phyloP scores from a whole-genome alignment of 2,888 invertebrate species.

The Hydrotaea diabolus region DNA sequence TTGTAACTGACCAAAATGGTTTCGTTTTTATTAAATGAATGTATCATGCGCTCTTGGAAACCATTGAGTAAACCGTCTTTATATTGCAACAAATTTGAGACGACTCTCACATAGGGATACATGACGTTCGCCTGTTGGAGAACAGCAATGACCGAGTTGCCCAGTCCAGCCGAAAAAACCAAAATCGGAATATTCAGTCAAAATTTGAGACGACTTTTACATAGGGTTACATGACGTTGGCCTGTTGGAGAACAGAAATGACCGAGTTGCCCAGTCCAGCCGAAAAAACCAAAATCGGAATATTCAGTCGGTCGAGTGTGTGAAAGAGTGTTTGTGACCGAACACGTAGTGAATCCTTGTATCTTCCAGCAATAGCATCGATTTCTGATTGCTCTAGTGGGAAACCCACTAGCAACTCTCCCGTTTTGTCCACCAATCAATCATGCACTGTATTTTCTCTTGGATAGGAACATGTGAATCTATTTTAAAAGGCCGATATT shows the following conservation, averaged over 20 bases:
- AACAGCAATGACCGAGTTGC: slow-evolving; percentile 91
- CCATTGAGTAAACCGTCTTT: slow-evolving; percentile 86
- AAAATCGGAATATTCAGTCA: slow-evolving; percentile 93
- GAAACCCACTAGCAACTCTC: slow-evolving; percentile 84
- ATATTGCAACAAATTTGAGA: slow-evolving; percentile 93
- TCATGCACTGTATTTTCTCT: slow-evolving; percentile 89
- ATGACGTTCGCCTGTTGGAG: slow-evolving; percentile 86
- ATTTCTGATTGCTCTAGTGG: slow-evolving; percentile 83
- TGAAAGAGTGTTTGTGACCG: slow-evolving; percentile 86
- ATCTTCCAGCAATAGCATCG: slow-evolving; percentile 82
- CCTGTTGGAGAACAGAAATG: slow-evolving; percentile 87
- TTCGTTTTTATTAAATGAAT: slow-evolving; percentile 97
- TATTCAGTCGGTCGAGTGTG: slow-evolving; percentile 83
- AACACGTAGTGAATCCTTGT: slow-evolving; percentile 83
- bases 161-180: slow-evolving; percentile 97
- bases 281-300: slow-evolving; percentile 96
- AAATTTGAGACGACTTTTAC: slow-evolving; percentile 94
- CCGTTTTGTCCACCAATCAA: slow-evolving; percentile 90
- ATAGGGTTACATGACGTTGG: slow-evolving; percentile 85
- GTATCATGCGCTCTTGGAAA: slow-evolving; percentile 90
- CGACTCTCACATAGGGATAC: slow-evolving; percentile 87
- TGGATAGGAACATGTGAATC: slow-evolving; percentile 87
- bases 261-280: slow-evolving; percentile 97
- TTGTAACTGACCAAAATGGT: slow-evolving; percentile 89
- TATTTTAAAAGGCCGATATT: slow-evolving; percentile 92